Percentiles rank a stretch among this genome's conserved stretches.
Evolutionary conservation across 2,797 vertebrate species (phyloP).

Genomic region (Anguilla anguilla): DNA sequence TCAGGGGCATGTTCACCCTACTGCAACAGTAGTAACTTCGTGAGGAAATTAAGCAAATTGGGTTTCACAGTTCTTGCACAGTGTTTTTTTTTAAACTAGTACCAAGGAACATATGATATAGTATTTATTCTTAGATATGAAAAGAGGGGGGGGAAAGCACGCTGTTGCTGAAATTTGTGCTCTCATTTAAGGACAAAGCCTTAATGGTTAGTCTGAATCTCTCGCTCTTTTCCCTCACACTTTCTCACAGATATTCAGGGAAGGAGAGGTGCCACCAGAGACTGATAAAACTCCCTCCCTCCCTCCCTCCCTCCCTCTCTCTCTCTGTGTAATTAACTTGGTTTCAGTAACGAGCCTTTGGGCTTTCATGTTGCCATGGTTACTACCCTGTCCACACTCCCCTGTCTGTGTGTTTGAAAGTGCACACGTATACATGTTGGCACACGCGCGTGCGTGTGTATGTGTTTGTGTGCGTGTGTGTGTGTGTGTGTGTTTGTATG

Average conservation of each 20-base stretch:
- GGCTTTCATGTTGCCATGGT: constrained; percentile 76
- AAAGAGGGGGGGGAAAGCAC: background rate
- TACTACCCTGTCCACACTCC: constrained; percentile 66
- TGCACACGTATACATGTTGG: constrained; percentile 20
- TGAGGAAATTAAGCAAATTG: background rate
- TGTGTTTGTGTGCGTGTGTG: constrained; percentile 53
- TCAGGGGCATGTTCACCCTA: background rate
- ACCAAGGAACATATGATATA: background rate
- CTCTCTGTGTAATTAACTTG: constrained; percentile 72
- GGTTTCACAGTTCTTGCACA: background rate
- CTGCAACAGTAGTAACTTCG: background rate
- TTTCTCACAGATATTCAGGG: background rate
- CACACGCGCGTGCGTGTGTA: constrained; percentile 9
- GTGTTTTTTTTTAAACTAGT: background rate
- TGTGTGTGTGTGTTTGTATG: constrained; percentile 45
- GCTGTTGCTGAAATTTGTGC: background rate
- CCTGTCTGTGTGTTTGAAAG: constrained; percentile 6
- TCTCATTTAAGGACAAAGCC: background rate
- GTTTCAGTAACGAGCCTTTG: constrained; percentile 81
- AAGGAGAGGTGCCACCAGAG: background rate
- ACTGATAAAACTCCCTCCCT: constrained; percentile 3
- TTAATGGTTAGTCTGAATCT: background rate
- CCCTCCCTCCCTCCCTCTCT: background rate
- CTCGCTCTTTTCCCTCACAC: constrained; percentile 4
- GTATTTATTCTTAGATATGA: background rate